Base-by-base conservation (phyloP, 2,113 vertebrate species). In the Cepphus grylle region DNA sequence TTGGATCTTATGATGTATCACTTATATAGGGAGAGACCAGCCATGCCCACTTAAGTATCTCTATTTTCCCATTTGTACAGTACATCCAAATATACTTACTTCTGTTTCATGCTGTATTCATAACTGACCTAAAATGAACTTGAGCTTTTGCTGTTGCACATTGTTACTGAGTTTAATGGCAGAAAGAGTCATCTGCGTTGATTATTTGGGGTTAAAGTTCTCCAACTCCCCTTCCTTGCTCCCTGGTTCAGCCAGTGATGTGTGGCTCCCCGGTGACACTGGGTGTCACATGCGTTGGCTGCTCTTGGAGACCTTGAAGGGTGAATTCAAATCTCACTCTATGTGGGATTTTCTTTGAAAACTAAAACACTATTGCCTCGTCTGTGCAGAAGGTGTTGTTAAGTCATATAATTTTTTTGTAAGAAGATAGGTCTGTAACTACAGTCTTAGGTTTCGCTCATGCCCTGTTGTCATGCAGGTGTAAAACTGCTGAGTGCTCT, bases 21-120 rank as follows among this genome's bases (percentile, higher is more conserved):
- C 79, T 93, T 52, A 59, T 78, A 26, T 3, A 76, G 32, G n/a
- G n/a, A 71, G 72, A 93, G 59, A 78, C 26, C 42, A 55, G n/a
- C 47, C 13, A 10, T 59, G 50, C 5, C 38, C 69, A 63, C 66
- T 67, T 26, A 40, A 84, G 80, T 49, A 50, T 87, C 56, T 77
- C 45, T 53, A 3, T 78, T 86, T 91, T 81, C 83, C 74, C 45
- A 65, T 74, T 84, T 81, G 55, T 86, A 45, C 25, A 32, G 52
- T 47, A 47, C 84, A 65, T 56, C 40, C 80, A 91, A 86, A 93
- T 23, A 59, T 81, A 71, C 47, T 92, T 86, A 71, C 47, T 94
- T 53, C 34, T 87, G n/a, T 71, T 83, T 84, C 80, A 71, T 91
- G n/a, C 38, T 53, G 15, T 81, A 63, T 86, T 95, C 34, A 85